Evolutionary conservation across 1,140 invertebrate species (phyloP), one percentile per base, ranked within the genome.

Genomic region (Leptinotarsa defecta): DNA sequence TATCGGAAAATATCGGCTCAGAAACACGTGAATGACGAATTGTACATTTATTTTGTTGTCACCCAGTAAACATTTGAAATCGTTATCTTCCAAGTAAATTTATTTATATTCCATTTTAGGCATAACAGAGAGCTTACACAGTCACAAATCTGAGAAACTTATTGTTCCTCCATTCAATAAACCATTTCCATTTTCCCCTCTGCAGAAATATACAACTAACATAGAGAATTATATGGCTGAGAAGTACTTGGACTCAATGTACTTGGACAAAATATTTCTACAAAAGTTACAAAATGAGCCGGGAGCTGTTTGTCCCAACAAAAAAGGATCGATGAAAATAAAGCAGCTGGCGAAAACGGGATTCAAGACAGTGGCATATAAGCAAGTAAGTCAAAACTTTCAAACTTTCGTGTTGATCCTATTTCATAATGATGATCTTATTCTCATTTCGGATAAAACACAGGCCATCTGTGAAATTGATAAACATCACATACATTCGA

Each of bases 161-260:
- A 43, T 71, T n/a, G 76, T 82, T 65, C 84, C 84, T 11, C 77
- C 77, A 5, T 74, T 70, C 6, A 84, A 73, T 71, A 67, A 78
- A 72, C 67, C 73, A 13, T 84, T 83, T 74, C 79, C 78, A 13
- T 83, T 81, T 74, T 76, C 64, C 83, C 78, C 88, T 79, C 34
- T 88, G 84, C 86, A 87, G 84, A 82, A 83, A 83, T 82, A 87
- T 85, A 76, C 85, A 80, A 78, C 86, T 78, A 84, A 86, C 83
- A 83, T 85, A 81, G 73, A 89, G 79, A 75, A 85, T 86, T 81
- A 83, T 83, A 81, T 87, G 86, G 75, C 88, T 27, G 87, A 88
- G 83, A 89, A 87, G 79, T 89, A 89, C 81, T 80, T 89, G 20
- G 87, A 88, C n/a, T 85, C 86, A 0, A 87, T 89, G 86, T 88